Conservation (phyloP, 2,888 invertebrate genomes). For the Bruchidius siliquastri region DNA sequence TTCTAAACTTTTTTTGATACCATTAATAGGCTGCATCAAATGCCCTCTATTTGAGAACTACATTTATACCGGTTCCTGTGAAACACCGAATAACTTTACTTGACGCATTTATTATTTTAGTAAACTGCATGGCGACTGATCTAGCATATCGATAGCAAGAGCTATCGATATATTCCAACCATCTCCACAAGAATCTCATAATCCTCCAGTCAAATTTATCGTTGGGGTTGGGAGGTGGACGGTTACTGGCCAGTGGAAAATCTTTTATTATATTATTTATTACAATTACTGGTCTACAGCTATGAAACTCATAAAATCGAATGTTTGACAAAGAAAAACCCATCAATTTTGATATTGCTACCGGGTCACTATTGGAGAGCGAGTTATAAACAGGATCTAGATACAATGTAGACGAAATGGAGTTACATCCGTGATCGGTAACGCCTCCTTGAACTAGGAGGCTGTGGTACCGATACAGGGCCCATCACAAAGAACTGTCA, state of each 20-base stretch:
- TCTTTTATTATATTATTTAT: constrained; percentile 14
- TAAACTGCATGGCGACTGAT: too few species aligned
- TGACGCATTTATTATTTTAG: too few species aligned
- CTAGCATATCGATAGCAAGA: not conserved
- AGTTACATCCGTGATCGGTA: not conserved
- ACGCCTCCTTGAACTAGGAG: too few species aligned
- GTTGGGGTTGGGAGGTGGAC: constrained; percentile 1
- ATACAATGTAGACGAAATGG: not conserved
- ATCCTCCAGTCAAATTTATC: not conserved
- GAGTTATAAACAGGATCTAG: not conserved
- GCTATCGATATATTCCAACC: not conserved
- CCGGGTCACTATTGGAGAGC: not conserved
- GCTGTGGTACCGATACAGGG: too few species aligned
- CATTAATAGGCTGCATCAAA: too few species aligned
- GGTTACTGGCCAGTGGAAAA: constrained; percentile 5
- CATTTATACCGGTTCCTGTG: too few species aligned
- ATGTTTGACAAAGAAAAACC: constrained; percentile 15
- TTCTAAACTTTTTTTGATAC: too few species aligned
- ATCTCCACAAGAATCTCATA: constrained; percentile 1
- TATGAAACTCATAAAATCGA: constrained; percentile 16
- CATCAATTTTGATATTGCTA: not conserved
- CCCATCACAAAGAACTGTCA: too few species aligned
- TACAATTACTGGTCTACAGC: constrained; percentile 11
- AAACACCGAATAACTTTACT: too few species aligned
- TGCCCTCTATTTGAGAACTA: too few species aligned